A percentile compares a stretch with the other conserved stretches of the same genome.
These are phyloP conservation scores for Phenacoccus solenopsis DNA, from an alignment of 1,140 invertebrate genomes.

Conservation along the genomic window DNA sequence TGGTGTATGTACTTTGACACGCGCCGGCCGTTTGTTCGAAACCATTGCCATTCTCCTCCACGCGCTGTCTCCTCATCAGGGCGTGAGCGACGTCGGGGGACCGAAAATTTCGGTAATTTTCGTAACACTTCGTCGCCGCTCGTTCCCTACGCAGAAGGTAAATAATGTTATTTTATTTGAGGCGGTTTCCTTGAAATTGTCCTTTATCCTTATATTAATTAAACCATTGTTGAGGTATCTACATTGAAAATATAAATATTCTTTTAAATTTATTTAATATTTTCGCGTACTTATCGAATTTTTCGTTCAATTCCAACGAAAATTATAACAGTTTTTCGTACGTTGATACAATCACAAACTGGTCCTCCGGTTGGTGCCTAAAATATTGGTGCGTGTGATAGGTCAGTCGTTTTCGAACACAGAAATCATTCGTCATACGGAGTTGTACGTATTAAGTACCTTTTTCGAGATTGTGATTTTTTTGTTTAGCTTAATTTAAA, in stretches of 20 bases:
- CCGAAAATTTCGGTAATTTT: neutral
- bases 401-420: neutral
- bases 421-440: neutral
- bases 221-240: neutral
- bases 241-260: neutral
- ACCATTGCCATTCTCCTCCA: neutral
- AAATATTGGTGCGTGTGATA: conserved; percentile 1
- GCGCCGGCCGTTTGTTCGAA: neutral
- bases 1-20: conserved; percentile 1
- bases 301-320: neutral
- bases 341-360: neutral
- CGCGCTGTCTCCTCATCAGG: neutral
- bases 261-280: neutral
- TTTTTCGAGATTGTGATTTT: too few species aligned
- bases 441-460: neutral
- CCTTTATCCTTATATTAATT: neutral
- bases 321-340: neutral
- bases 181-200: neutral
- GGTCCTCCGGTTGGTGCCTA: neutral
- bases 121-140: neutral
- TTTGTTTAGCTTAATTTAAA: too few species aligned
- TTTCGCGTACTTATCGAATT: neutral
- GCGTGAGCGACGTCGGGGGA: too few species aligned
- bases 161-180: neutral
- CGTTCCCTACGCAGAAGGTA: neutral